A percentile compares a stretch with the other conserved stretches of the same genome.
Evolutionary conservation across 92 coral and sea anemone genomes (phyloP).

Genomic region (Zoanthus gigantus): DNA sequence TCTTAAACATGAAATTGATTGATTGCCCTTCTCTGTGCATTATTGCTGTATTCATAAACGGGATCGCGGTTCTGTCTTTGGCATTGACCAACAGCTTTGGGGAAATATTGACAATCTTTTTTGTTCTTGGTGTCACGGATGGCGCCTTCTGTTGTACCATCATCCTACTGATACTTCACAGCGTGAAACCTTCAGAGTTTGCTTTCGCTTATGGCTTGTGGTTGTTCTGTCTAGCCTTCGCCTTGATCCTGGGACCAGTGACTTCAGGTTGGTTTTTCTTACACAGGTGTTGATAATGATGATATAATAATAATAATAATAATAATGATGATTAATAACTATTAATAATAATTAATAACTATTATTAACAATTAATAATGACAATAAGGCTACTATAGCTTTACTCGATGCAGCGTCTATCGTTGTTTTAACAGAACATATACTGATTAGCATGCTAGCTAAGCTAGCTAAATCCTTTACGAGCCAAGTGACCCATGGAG

Average conservation of each 20-base stretch:
- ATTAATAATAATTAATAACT: too few relatives aligned
- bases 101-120: conserved; percentile 21
- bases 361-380: too few relatives aligned
- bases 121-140: conserved; percentile 34
- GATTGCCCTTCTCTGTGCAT: conserved; percentile 7
- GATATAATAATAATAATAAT: too few relatives aligned
- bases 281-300: too few relatives aligned
- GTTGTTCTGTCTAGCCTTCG: neutral
- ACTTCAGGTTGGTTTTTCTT: conserved; percentile 20
- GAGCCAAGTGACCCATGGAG: too few relatives aligned
- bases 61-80: conserved; percentile 7
- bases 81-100: conserved; percentile 9
- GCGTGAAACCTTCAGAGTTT: conserved; percentile 19
- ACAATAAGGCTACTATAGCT: too few relatives aligned
- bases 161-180: neutral
- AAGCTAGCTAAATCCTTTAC: too few relatives aligned
- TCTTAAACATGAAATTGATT: conserved; percentile 2
- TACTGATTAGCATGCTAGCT: too few relatives aligned
- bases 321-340: too few relatives aligned
- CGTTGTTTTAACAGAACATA: too few relatives aligned
- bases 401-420: too few relatives aligned
- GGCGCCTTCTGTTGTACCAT: conserved; percentile 7
- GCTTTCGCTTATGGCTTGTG: conserved; percentile 38
- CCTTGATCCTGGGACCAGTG: conserved; percentile 22
- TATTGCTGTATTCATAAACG: conserved; percentile 12